Conservation (phyloP, 53 echinoderm and acorn worm genomes). For the Echinometra lucunter region DNA sequence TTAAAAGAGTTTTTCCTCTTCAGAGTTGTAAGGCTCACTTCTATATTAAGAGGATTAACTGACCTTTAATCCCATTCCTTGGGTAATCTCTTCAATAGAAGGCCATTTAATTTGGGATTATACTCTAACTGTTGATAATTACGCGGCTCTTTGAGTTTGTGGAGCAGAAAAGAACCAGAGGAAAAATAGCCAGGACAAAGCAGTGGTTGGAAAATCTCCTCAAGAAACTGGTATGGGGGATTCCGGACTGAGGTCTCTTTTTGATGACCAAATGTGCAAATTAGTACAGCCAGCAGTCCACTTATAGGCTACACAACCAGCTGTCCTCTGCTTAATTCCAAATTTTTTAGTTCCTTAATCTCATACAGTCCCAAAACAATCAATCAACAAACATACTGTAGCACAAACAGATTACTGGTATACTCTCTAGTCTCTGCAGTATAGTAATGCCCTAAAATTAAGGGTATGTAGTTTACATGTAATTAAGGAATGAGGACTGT, state of each 20-base stretch:
- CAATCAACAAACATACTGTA: not conserved
- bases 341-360: not conserved
- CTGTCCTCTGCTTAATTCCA: not conserved
- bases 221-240: not conserved
- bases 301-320: not conserved
- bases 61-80: constrained; percentile 12
- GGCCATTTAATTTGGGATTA: not conserved
- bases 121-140: not conserved
- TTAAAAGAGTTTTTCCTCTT: too few relatives aligned
- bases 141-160: not conserved
- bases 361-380: not conserved
- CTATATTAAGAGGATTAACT: not conserved
- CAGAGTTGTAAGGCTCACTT: not conserved
- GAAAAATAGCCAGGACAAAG: not conserved
- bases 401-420: not conserved
- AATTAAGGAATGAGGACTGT: not conserved
- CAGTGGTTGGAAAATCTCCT: not conserved
- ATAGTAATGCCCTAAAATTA: too few relatives aligned
- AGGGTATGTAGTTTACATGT: not conserved
- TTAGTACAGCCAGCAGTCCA: not conserved
- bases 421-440: too few relatives aligned
- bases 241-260: too few relatives aligned
- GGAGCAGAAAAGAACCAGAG: not conserved
- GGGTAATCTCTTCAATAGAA: not conserved
- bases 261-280: constrained; percentile 17